These are phyloP conservation scores for Conger conger DNA, from an alignment of 2,113 vertebrate species.

Conservation along the genomic window DNA sequence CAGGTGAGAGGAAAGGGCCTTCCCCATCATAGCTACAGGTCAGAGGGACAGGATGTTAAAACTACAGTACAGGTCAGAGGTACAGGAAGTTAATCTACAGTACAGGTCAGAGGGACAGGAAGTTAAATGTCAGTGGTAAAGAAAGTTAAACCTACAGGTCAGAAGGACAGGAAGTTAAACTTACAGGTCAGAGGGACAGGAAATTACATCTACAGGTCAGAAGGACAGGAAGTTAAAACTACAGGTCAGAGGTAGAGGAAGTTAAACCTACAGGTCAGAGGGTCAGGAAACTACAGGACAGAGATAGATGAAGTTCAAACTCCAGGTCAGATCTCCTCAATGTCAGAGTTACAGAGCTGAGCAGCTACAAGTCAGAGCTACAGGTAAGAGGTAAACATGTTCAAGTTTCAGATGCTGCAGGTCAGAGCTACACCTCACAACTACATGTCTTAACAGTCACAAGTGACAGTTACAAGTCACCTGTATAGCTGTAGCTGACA, in stretches of 20 bases:
- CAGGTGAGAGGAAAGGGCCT: constrained; percentile 69
- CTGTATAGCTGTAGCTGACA: too few species aligned
- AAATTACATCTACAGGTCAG: neutral
- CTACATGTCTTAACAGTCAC: too few species aligned
- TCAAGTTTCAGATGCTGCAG: too few species aligned
- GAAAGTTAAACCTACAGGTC: neutral
- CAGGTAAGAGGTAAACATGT: too few species aligned
- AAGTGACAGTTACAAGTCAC: too few species aligned
- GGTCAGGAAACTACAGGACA: neutral
- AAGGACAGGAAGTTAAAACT: neutral
- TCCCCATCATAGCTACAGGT: neutral
- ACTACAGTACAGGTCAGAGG: neutral
- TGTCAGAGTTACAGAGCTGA: too few species aligned
- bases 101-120: neutral
- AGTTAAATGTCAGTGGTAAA: neutral
- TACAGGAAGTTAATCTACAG: neutral
- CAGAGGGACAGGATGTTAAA: neutral
- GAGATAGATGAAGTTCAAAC: neutral
- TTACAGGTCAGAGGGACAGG: neutral
- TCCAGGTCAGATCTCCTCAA: too few species aligned
- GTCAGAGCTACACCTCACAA: too few species aligned
- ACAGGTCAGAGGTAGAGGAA: neutral
- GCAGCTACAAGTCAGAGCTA: too few species aligned
- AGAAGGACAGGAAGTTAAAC: neutral
- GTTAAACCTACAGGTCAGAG: neutral